phyloP scores from a whole-genome alignment of 2,113 vertebrate genomes.

The Calcarius ornatus region DNA sequence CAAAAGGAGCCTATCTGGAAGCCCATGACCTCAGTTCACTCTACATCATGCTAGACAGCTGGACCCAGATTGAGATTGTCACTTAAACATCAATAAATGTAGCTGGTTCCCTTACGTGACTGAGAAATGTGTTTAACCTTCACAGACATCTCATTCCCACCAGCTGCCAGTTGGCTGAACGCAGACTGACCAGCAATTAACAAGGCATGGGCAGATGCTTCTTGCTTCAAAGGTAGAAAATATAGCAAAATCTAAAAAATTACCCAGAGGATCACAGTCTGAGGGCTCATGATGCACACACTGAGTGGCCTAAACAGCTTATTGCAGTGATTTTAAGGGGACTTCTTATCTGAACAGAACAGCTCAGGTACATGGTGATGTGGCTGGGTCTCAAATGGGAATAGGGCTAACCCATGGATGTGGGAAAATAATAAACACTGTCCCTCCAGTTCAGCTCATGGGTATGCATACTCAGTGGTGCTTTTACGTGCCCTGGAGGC shows the following conservation, averaged over 20 bases:
- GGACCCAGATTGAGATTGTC: conserved; percentile 13
- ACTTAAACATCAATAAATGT: not conserved
- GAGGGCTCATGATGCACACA: not conserved
- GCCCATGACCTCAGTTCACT: not conserved
- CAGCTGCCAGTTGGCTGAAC: not conserved
- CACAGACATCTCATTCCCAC: not conserved
- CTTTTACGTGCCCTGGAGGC: not conserved
- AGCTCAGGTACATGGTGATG: rapidly evolving
- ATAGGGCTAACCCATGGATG: not conserved
- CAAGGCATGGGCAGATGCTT: conserved; percentile 7
- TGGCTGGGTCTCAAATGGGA: not conserved
- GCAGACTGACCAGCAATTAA: conserved; percentile 34
- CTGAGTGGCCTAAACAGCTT: not conserved
- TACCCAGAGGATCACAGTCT: not conserved
- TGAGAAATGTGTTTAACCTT: conserved; percentile 21
- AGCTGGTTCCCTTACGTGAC: not conserved
- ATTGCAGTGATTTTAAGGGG: not conserved
- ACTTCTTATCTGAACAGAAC: not conserved
- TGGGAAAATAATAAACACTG: not conserved
- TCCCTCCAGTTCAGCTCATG: not conserved
- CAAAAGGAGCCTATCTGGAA: not conserved
- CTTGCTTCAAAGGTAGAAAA: not conserved
- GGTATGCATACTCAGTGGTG: not conserved
- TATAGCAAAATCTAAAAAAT: not conserved
- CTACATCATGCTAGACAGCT: not conserved